A percentile compares a stretch with the other conserved stretches of the same genome.
Evolutionary conservation across 2,888 invertebrate species (phyloP).

Genomic region (Gymnoscelis rufifasciata): DNA sequence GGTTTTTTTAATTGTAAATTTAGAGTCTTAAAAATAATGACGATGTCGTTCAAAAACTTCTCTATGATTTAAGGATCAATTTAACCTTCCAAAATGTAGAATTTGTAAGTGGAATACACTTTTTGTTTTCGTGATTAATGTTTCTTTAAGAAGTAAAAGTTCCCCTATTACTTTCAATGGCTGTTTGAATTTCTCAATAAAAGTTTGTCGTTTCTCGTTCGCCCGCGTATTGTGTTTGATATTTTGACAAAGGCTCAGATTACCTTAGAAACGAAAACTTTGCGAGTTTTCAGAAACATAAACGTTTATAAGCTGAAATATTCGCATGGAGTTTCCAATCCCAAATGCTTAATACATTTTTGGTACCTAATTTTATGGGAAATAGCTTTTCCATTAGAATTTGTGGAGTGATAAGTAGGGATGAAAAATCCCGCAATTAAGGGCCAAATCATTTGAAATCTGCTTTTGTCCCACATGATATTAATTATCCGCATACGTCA

Average conservation of each 20-base stretch:
- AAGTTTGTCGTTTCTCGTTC: conserved; percentile 44
- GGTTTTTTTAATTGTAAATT: too few species aligned
- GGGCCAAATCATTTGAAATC: too few species aligned
- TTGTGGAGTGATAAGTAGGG: too few species aligned
- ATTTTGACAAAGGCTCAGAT: conserved; percentile 52
- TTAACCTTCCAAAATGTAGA: conserved; percentile 22
- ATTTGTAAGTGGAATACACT: conserved; percentile 50
- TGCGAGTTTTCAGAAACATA: conserved; percentile 42
- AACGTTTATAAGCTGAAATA: conserved; percentile 29
- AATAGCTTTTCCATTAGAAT: too few species aligned
- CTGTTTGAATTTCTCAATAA: conserved; percentile 66
- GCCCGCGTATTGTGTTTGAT: conserved; percentile 49
- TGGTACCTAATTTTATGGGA: too few species aligned
- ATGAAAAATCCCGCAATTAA: too few species aligned
- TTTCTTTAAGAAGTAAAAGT: conserved; percentile 46
- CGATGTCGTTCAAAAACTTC: background rate
- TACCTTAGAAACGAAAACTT: conserved; percentile 29
- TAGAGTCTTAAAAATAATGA: too few species aligned
- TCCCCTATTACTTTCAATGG: conserved; percentile 59
- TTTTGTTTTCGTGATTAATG: conserved; percentile 49
- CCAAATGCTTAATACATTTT: background rate
- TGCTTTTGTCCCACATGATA: too few species aligned
- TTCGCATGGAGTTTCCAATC: background rate
- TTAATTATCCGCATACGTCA: too few species aligned
- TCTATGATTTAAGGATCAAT: background rate